These are phyloP conservation scores for Prolemur simus DNA, from an alignment of 2,113 vertebrate species.

Conservation along the genomic window DNA sequence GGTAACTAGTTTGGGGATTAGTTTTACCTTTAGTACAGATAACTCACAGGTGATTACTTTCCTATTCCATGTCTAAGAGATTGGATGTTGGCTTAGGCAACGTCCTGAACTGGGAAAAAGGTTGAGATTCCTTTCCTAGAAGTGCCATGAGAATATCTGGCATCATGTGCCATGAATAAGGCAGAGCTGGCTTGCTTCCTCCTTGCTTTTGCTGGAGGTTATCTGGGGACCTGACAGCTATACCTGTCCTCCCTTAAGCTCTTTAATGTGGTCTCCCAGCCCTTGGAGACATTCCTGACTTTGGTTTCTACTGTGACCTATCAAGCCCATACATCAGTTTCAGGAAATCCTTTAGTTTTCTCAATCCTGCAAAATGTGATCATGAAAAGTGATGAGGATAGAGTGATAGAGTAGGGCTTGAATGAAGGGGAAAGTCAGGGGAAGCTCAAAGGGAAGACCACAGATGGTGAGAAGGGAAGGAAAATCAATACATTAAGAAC, in stretches of 20 bases:
- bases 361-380: constrained; percentile 22
- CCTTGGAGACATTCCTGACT: constrained; percentile 24
- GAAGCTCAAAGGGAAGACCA: background rate
- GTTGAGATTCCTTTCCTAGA: constrained; percentile 24
- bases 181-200: background rate
- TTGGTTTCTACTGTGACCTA: background rate
- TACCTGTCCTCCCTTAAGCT: background rate
- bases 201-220: background rate
- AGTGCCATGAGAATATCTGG: background rate
- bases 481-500: background rate
- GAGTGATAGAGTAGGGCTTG: background rate
- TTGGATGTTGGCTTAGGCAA: background rate
- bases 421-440: background rate
- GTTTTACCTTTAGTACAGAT: constrained; percentile 18
- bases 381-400: background rate
- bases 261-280: background rate
- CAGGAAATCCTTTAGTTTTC: background rate
- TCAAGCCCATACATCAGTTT: background rate
- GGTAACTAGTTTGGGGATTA: constrained; percentile 14
- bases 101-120: background rate
- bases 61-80: background rate
- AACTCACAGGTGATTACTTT: background rate
- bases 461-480: background rate
- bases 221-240: background rate
- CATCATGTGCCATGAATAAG: constrained; percentile 32